These are phyloP conservation scores for Dendrocopos noguchii DNA, from an alignment of 2,113 vertebrate species.

Conservation along the genomic window DNA sequence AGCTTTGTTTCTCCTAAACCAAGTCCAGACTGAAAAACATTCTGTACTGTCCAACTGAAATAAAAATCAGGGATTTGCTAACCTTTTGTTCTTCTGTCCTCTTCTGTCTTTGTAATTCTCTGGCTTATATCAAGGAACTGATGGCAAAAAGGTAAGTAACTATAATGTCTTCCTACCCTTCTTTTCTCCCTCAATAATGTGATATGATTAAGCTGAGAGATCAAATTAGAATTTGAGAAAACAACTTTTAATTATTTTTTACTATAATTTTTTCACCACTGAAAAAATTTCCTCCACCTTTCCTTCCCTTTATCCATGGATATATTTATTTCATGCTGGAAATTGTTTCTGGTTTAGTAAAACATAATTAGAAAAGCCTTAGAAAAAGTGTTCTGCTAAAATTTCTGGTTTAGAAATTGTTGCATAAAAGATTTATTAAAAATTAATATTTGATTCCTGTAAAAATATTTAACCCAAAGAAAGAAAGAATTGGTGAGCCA, in stretches of 20 bases:
- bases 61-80: background rate
- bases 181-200: background rate
- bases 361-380: background rate
- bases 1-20: background rate
- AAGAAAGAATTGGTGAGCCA: background rate
- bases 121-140: background rate
- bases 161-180: background rate
- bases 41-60: background rate
- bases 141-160: background rate
- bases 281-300: background rate
- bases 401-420: background rate
- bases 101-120: background rate
- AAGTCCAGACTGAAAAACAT: background rate
- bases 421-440: background rate
- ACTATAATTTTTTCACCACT: background rate
- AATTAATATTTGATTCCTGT: background rate
- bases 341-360: background rate
- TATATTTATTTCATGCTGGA: background rate
- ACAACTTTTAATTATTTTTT: background rate
- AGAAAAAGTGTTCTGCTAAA: background rate
- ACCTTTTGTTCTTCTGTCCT: background rate
- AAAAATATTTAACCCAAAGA: background rate
- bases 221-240: background rate
- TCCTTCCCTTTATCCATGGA: background rate
- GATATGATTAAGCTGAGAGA: background rate